Evolutionary conservation across 2,797 vertebrate genomes (phyloP).

Genomic region (Peromyscus nudipes): DNA sequence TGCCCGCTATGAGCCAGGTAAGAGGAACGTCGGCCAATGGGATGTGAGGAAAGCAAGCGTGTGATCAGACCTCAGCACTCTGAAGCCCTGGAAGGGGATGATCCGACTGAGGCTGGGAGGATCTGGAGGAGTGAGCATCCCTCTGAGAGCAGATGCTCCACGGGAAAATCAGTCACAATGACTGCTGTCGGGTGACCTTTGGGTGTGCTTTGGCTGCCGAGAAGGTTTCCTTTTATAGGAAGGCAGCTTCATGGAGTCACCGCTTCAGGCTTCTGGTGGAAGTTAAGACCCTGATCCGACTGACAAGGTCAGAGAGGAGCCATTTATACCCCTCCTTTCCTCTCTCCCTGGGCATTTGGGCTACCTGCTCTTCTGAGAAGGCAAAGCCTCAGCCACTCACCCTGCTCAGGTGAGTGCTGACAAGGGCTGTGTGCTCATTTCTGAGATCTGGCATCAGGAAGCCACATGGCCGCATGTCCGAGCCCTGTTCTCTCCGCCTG

Average conservation of each 20-base stretch:
- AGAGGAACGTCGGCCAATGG: background rate
- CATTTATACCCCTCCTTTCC: background rate
- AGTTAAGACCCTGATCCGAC: background rate
- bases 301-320: background rate
- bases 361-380: background rate
- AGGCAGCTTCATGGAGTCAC: background rate
- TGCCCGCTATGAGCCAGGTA: background rate
- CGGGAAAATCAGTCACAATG: background rate
- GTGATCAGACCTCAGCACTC: background rate
- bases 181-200: background rate
- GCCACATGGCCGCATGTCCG: no score
- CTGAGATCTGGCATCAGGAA: background rate
- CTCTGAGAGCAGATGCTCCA: background rate
- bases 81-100: background rate
- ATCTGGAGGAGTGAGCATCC: background rate
- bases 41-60: background rate
- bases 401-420: background rate
- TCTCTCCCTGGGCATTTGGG: background rate
- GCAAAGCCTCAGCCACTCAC: background rate
- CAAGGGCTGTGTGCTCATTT: background rate
- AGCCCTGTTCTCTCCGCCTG: rapidly evolving
- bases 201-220: background rate
- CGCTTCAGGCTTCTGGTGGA: background rate
- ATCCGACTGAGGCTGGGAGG: background rate
- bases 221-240: background rate